Conservation (phyloP, 2,797 vertebrate species). For the Scarus forsteni region DNA sequence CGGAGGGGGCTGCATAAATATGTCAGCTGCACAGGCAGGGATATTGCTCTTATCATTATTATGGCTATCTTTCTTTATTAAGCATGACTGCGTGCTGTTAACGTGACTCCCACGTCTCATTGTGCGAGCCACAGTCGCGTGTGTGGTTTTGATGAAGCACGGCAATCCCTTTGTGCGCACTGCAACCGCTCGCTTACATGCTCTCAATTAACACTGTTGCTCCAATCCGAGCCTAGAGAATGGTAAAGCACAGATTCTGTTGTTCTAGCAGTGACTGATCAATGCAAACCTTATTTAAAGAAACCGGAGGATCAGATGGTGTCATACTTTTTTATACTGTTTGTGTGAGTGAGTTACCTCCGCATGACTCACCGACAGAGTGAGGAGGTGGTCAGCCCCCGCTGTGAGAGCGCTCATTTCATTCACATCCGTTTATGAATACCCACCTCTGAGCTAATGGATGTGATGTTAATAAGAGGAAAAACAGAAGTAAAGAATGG, state of each 20-base stretch:
- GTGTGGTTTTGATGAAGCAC: conserved; percentile 38
- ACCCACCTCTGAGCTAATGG: conserved; percentile 31
- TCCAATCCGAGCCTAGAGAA: conserved; percentile 20
- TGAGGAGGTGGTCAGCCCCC: conserved; percentile 56
- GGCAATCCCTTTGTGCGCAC: conserved; percentile 5
- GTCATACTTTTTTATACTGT: conserved; percentile 29
- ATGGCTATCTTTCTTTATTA: conserved; percentile 60
- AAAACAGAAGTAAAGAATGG: conserved; percentile 6
- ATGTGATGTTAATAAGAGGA: conserved; percentile 24
- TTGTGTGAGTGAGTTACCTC: conserved; percentile 40
- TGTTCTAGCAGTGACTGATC: conserved; percentile 28
- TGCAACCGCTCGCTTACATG: conserved; percentile 2
- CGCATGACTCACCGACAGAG: conserved; percentile 47
- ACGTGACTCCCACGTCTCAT: conserved; percentile 26
- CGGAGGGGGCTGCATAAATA: conserved; percentile 54
- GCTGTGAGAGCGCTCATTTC: conserved; percentile 24
- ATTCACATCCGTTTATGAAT: conserved; percentile 35
- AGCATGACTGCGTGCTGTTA: conserved; percentile 44
- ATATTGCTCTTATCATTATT: conserved; percentile 65
- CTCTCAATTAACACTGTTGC: conserved; percentile 33
- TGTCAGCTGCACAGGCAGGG: conserved; percentile 45
- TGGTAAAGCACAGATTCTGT: conserved; percentile 18
- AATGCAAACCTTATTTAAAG: conserved; percentile 35
- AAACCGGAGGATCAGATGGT: conserved; percentile 20
- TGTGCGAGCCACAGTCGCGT: not conserved